A percentile compares a stretch with the other conserved stretches of the same genome.
Evolutionary conservation across 2,113 vertebrate species (phyloP).

Genomic region (Campylomormyrus tamandua): DNA sequence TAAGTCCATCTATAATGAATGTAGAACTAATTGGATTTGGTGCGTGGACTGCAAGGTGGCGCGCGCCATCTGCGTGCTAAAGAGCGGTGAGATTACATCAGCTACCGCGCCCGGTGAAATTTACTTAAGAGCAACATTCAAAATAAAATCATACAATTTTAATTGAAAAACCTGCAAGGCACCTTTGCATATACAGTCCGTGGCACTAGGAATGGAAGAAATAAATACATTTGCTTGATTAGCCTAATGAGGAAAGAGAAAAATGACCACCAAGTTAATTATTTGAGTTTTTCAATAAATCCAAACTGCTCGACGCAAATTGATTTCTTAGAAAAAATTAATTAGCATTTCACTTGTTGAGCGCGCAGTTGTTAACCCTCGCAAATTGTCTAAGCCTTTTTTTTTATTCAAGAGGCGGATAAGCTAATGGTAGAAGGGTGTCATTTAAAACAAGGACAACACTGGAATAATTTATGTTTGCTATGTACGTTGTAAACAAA

Average conservation of each 20-base stretch:
- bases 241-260: conserved; percentile 56
- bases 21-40: conserved; percentile 16
- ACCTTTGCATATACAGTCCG: conserved; percentile 61
- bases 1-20: conserved; percentile 10
- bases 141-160: conserved; percentile 52
- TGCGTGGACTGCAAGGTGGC: background rate
- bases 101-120: background rate
- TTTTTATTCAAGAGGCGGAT: conserved; percentile 51
- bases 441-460: background rate
- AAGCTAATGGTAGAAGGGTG: conserved; percentile 42
- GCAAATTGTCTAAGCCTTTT: background rate
- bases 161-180: conserved; percentile 58
- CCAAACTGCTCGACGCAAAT: conserved; percentile 57
- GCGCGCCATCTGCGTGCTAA: background rate
- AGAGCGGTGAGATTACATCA: conserved; percentile 5
- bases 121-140: conserved; percentile 24
- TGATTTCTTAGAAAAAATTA: conserved; percentile 51
- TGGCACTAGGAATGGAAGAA: conserved; percentile 67
- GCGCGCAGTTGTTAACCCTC: background rate
- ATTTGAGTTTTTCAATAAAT: conserved; percentile 71
- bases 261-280: conserved; percentile 58
- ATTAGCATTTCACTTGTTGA: conserved; percentile 54
- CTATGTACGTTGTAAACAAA: background rate
- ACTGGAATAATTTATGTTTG: background rate
- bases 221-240: conserved; percentile 63